Base-by-base conservation (phyloP, 2,888 invertebrate species). In the Nymphalis c-album region DNA sequence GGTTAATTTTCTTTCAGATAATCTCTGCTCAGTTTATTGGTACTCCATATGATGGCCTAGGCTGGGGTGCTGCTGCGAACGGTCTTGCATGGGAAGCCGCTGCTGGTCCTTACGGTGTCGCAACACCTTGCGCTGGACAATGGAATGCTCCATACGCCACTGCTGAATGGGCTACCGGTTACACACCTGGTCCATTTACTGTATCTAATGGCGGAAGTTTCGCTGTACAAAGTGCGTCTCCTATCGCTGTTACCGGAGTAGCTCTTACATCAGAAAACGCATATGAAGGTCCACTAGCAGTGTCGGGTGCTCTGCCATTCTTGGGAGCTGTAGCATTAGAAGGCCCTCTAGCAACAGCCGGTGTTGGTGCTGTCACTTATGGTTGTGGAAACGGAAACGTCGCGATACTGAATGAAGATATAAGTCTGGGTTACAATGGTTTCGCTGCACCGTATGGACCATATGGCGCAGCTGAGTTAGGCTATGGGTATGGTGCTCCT, bases 231-330 rank as follows among this genome's bases (percentile, higher is more conserved):
- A 77, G 79, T 62, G 64, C 71, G 60, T 81, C 83, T 1, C 78
- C 80, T 0, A 76, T 79, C 31, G 68, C 77, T 5, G 83, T 83
- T 1, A 78, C 69, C 26, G 83, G 83, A 7, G 69, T 85, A 2
- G 69, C 74, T 7, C 68, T 83, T 0, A 61, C 76, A 0, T 79
- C 82, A n/a, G 83, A 83, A 64, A 79, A 80, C 60, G 65, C 72
- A 0, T 76, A 82, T 16, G 77, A 79, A 60, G 83, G 83, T 2
- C 63, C 73, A 5, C 46, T 83, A 6, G 67, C 71, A 5, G 77
- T 80, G 4, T 65, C 68, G 51, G 83, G 82, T 8, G 65, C 78
- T 22, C 64, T 83, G 57, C 83, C 83, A 17, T 83, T 81, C 78
- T 47, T 83, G 7, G 78, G 79, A 5, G 78, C 82, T 22, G 81